Evolutionary conservation across 1,140 invertebrate species (phyloP).

Genomic region (Drosophila ohnishii): DNA sequence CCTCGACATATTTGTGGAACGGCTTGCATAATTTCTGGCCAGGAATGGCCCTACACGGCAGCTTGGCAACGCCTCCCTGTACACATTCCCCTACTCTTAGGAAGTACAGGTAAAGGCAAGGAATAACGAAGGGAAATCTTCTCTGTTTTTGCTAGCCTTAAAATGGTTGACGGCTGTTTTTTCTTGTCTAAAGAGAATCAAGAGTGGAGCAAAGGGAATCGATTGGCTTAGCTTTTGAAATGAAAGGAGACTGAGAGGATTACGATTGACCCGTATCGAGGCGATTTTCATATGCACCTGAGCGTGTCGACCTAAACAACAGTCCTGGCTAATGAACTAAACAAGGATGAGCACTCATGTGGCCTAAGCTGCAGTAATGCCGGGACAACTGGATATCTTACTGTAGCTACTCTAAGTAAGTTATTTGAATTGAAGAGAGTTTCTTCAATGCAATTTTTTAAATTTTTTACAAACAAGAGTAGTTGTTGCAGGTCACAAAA

Average conservation of each 20-base stretch:
- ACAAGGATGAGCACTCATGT: constrained; percentile 12
- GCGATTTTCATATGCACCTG: constrained; percentile 31
- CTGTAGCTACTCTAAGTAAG: background rate
- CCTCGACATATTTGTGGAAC: constrained; percentile 56
- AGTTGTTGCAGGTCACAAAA: background rate
- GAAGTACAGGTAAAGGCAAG: background rate
- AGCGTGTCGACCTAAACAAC: constrained; percentile 14
- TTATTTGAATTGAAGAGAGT: background rate
- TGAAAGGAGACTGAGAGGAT: constrained; percentile 58
- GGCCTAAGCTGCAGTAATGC: background rate
- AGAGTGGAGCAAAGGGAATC: constrained; percentile 20
- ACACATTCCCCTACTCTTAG: background rate
- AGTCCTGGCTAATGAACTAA: constrained; percentile 32
- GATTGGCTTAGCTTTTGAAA: constrained; percentile 33
- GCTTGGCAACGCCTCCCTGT: constrained; percentile 11
- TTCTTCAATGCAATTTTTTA: background rate
- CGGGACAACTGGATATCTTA: background rate
- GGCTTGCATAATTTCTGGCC: constrained; percentile 59
- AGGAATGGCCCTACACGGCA: constrained; percentile 12
- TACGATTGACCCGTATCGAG: constrained; percentile 49
- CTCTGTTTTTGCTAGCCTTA: constrained; percentile 17
- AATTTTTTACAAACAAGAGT: background rate
- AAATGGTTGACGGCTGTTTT: constrained; percentile 36
- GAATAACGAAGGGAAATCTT: constrained; percentile 21
- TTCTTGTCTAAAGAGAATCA: constrained; percentile 21